Percentiles rank a stretch among this genome's conserved stretches.
Evolutionary conservation across 2,113 vertebrate species (phyloP).

Genomic region (Maccullochella peelii): DNA sequence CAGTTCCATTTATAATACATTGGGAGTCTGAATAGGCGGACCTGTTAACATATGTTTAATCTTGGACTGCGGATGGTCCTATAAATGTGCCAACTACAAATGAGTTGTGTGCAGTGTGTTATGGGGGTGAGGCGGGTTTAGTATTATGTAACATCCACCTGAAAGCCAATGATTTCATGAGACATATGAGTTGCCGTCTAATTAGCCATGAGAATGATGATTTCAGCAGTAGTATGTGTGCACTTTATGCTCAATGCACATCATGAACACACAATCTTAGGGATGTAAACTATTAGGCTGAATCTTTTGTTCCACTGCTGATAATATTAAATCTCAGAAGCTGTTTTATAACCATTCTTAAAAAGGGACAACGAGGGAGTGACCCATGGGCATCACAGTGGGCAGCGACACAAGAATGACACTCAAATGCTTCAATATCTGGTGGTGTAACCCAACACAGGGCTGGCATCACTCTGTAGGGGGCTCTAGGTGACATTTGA

Average conservation of each 20-base stretch:
- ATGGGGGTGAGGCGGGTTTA: background rate
- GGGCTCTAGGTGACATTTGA: slow-evolving; percentile 75
- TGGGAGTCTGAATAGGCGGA: background rate
- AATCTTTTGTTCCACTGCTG: background rate
- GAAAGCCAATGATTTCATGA: background rate
- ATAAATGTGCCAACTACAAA: background rate
- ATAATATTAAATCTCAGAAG: background rate
- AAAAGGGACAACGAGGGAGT: background rate
- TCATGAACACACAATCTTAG: background rate
- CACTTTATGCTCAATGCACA: background rate
- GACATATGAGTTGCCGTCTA: background rate
- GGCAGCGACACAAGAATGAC: slow-evolving; percentile 56
- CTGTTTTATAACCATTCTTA: slow-evolving; percentile 17
- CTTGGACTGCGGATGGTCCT: background rate
- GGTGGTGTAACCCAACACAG: slow-evolving; percentile 54
- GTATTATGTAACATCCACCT: background rate
- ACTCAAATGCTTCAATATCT: slow-evolving; percentile 48
- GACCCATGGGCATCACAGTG: slow-evolving; percentile 49
- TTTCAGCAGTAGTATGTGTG: background rate
- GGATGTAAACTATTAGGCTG: background rate
- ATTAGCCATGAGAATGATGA: background rate
- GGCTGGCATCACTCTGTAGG: slow-evolving; percentile 53
- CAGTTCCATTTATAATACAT: background rate
- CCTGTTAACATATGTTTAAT: background rate
- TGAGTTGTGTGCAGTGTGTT: background rate